Base-by-base conservation (phyloP, 2,888 invertebrate genomes). In the Ypsolopha sequella region DNA sequence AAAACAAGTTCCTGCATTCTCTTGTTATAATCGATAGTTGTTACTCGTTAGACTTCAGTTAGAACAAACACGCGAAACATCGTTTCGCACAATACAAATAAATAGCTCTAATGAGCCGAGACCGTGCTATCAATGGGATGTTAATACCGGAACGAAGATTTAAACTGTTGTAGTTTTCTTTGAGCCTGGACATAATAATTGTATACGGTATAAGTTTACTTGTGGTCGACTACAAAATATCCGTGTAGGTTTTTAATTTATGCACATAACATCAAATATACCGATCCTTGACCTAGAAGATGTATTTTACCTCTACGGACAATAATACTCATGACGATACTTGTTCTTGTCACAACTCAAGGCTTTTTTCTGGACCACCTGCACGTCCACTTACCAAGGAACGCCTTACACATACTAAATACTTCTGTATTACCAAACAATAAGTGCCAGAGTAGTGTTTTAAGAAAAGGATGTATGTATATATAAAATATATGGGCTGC, bases 401-500 rank as follows among this genome's bases (percentile, higher is more conserved):
- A 64, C 63, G 64, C 68, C 63, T 49, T 52, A 34, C 51, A 60
- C 61, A 61, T 73, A 61, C 41, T 51, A 62, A 65, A 54, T 55
- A 55, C 49, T 45, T 53, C 56, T 54, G 53, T 49, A 66, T 68
- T 65, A 63, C 57, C 69, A 69, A 59, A 71, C 68, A 73, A 70
- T 68, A 58, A 61, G 57, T 59, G 52, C 57, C 53, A 57, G 60
- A 60, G 11, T 36, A 4, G 47, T 14, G 9, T 47, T 47, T 14
- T 8, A 13, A 35, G 47, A 47, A 47, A 36, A 36, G 47, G 13
- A 47, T 43, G 13, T 43, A n/a, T 11, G n/a, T 43, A 43, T n/a
- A 13, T 11, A n/a, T n/a, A n/a, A n/a, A n/a, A n/a, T 13, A 13
- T 10, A 41, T 38, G 2, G 8, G 38, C 38, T 38, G 38, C 38